These are phyloP conservation scores for Polymixis lichenea DNA, from an alignment of 2,888 invertebrate genomes.

Conservation along the genomic window DNA sequence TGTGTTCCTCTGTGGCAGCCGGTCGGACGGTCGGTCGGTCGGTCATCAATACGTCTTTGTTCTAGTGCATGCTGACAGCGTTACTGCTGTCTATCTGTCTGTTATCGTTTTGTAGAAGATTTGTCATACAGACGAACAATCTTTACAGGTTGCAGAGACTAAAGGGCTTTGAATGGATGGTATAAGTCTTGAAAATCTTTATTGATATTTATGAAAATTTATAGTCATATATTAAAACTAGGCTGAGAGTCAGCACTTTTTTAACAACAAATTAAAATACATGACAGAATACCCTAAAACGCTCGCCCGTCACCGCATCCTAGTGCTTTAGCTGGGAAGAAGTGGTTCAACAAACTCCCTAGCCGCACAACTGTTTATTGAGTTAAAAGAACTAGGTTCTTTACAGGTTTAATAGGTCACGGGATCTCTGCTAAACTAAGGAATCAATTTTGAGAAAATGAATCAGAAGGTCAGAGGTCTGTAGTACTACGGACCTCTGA, in stretches of 20 bases:
- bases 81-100: neutral
- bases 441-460: neutral
- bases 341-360: too few species aligned
- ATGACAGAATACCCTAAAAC: too few species aligned
- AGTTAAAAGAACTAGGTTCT: too few species aligned
- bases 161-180: neutral
- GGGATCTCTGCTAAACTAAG: neutral
- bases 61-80: constrained; percentile 5
- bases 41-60: constrained; percentile 20
- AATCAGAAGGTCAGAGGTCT: too few species aligned
- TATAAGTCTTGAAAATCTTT: neutral
- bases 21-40: neutral
- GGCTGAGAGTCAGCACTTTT: too few species aligned
- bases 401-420: neutral
- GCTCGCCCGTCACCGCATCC: too few species aligned
- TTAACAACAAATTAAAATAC: too few species aligned
- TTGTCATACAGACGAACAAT: neutral
- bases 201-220: neutral
- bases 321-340: too few species aligned
- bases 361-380: too few species aligned
- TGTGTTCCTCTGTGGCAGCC: too few species aligned
- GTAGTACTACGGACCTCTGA: too few species aligned
- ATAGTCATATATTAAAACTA: too few species aligned
- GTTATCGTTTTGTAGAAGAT: neutral
- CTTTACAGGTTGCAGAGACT: neutral